Evolutionary conservation across 2,113 vertebrate species (phyloP).

Genomic region (Lasiurus cinereus): DNA sequence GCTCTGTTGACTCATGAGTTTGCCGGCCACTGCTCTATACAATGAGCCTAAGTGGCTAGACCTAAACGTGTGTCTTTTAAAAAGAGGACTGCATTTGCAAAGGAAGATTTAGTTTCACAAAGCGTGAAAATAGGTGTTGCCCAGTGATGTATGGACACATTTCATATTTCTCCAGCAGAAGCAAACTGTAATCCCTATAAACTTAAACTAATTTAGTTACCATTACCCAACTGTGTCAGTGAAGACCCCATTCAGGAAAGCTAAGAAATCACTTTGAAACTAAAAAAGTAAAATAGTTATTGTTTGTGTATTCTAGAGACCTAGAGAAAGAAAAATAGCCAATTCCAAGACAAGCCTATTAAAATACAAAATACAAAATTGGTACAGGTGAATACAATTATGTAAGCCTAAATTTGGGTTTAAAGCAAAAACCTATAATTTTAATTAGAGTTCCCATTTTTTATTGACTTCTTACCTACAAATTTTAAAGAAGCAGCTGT

Average conservation of each 20-base stretch:
- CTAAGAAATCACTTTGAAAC: conserved; percentile 49
- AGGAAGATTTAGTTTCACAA: conserved; percentile 23
- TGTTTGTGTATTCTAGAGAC: background rate
- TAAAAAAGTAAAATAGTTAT: conserved; percentile 43
- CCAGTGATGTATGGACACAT: background rate
- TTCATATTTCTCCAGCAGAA: conserved; percentile 23
- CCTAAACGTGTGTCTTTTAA: background rate
- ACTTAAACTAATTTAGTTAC: conserved; percentile 20
- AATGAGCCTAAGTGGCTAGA: no score
- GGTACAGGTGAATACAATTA: background rate
- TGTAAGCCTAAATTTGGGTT: conserved; percentile 53
- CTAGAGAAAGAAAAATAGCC: conserved; percentile 32
- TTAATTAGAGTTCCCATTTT: conserved; percentile 53
- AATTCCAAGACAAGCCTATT: conserved; percentile 9
- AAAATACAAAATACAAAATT: conserved; percentile 38
- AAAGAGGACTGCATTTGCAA: background rate
- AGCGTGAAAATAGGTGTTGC: conserved; percentile 8
- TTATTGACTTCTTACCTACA: conserved; percentile 64
- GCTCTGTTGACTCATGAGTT: no score
- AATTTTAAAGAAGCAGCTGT: conserved; percentile 46
- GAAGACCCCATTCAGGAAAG: background rate
- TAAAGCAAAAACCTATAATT: conserved; percentile 63
- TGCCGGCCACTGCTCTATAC: no score
- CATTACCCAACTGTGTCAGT: background rate
- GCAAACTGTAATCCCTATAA: background rate